phyloP scores from a whole-genome alignment of 2,797 vertebrate species.

The Paratrypauchen microcephalus region DNA sequence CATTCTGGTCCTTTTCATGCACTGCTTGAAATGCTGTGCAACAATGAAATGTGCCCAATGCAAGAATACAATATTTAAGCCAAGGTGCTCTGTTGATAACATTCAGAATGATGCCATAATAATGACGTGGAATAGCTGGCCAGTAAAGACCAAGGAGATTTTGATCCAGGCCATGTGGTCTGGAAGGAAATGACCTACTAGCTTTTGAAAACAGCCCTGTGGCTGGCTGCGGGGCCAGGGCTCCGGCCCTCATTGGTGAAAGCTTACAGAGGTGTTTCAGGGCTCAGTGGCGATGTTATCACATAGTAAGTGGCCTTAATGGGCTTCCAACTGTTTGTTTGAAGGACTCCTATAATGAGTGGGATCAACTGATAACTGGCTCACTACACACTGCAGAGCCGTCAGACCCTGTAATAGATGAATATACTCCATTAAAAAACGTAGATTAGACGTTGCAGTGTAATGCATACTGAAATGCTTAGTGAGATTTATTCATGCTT shows the following conservation, averaged over 20 bases:
- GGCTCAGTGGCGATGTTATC: conserved; percentile 79
- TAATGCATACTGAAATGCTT: conserved; percentile 21
- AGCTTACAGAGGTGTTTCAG: conserved; percentile 76
- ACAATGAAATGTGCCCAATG: conserved; percentile 14
- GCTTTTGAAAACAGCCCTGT: conserved; percentile 75
- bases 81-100: not conserved
- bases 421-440: conserved; percentile 51
- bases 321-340: conserved; percentile 80
- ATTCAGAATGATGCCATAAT: not conserved
- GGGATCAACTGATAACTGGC: conserved; percentile 76
- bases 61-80: not conserved
- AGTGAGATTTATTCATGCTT: conserved; percentile 20
- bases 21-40: conserved; percentile 30
- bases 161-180: conserved; percentile 55
- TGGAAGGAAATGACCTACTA: conserved; percentile 73
- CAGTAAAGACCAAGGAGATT: conserved; percentile 37
- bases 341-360: conserved; percentile 77
- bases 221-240: conserved; percentile 65
- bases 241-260: conserved; percentile 73
- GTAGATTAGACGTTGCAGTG: conserved; percentile 18
- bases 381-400: conserved; percentile 39
- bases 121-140: conserved; percentile 33
- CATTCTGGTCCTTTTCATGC: conserved; percentile 45
- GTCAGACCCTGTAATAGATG: conserved; percentile 53
- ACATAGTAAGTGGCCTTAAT: conserved; percentile 79